These are phyloP conservation scores for Trachelus tabidus DNA, from an alignment of 2,888 invertebrate genomes.

Conservation along the genomic window DNA sequence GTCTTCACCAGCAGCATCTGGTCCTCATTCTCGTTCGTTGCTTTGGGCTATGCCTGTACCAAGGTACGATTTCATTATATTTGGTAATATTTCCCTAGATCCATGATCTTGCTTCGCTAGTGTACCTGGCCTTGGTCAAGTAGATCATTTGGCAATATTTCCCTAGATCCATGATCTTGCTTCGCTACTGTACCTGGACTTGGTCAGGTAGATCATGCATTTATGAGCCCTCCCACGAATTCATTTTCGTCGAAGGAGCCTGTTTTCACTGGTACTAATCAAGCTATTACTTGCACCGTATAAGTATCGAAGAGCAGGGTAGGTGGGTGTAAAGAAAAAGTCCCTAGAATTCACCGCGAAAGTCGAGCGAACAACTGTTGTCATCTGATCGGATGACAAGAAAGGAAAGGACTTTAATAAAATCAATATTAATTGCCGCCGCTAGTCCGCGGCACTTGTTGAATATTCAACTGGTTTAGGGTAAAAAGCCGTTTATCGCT, in stretches of 20 bases:
- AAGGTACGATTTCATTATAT: neutral
- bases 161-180: neutral
- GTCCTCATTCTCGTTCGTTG: slow-evolving; percentile 1
- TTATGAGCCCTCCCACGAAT: neutral
- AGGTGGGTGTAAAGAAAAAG: neutral
- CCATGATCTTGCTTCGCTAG: no score
- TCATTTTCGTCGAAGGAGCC: neutral
- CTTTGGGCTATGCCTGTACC: neutral
- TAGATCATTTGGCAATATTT: neutral
- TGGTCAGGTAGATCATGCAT: neutral
- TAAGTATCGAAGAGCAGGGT: neutral
- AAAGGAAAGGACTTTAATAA: slow-evolving; percentile 56
- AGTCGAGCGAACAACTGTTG: slow-evolving; percentile 15
- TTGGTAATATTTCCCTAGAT: neutral
- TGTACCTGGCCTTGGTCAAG: no score
- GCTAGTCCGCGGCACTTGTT: slow-evolving; percentile 40
- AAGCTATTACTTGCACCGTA: neutral
- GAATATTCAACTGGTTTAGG: slow-evolving; percentile 57
- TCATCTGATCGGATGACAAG: slow-evolving; percentile 27
- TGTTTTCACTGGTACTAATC: neutral
- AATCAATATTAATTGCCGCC: slow-evolving; percentile 63
- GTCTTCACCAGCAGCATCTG: slow-evolving; percentile 27
- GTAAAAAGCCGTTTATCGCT: slow-evolving; percentile 62
- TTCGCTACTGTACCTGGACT: no score
- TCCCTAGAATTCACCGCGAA: neutral